Evolutionary conservation across 2,113 vertebrate genomes (phyloP).

Genomic region (Plecturocebus donacophilus): DNA sequence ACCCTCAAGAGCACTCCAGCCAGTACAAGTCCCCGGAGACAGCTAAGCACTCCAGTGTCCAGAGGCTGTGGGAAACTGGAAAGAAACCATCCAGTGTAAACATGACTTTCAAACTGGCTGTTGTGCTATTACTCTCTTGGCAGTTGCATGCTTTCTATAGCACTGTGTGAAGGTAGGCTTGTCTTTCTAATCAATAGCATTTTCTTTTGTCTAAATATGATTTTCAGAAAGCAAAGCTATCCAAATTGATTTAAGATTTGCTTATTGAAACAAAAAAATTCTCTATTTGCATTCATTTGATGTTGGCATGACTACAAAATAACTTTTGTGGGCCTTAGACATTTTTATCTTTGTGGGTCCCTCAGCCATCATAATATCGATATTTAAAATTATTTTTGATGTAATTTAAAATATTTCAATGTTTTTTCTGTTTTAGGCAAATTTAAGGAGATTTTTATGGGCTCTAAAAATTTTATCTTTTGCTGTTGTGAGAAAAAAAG

Average conservation of each 20-base stretch:
- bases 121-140: not conserved
- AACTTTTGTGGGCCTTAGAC: not conserved
- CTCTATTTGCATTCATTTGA: not conserved
- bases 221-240: not conserved
- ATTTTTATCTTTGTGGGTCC: not conserved
- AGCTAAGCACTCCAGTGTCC: not conserved
- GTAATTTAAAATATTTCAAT: not conserved
- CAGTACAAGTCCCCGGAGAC: not conserved
- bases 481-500: not conserved
- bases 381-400: not conserved
- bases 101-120: not conserved
- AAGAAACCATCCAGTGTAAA: not conserved
- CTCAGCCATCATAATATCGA: not conserved
- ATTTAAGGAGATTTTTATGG: not conserved
- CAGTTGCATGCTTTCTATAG: constrained; percentile 75
- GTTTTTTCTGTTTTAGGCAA: not conserved
- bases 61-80: not conserved
- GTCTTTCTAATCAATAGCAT: not conserved
- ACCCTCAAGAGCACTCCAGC: not conserved
- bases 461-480: not conserved
- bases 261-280: not conserved
- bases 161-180: constrained; percentile 82
- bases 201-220: not conserved
- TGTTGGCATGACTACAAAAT: not conserved
- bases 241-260: not conserved